phyloP scores from a whole-genome alignment of 2,888 invertebrate genomes.

The Himalopsyche anomala region DNA sequence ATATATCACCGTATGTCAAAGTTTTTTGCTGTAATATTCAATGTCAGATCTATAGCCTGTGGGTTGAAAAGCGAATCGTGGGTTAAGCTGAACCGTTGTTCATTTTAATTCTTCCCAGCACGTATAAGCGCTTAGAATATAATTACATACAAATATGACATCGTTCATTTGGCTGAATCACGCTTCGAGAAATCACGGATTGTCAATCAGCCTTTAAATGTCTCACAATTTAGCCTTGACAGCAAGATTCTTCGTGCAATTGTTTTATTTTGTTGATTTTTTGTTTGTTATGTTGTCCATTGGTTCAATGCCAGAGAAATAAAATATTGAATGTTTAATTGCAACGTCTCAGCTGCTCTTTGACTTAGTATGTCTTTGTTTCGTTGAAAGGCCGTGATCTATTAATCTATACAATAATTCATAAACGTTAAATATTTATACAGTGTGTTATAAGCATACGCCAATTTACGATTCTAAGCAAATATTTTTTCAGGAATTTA shows the following conservation, averaged over 20 bases:
- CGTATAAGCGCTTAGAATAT: constrained; percentile 2
- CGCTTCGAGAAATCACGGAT: constrained; percentile 37
- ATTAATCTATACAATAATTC: neutral
- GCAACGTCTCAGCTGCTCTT: constrained; percentile 11
- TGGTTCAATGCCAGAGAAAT: constrained; percentile 44
- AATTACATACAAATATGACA: constrained; percentile 46
- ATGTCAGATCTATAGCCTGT: constrained; percentile 10
- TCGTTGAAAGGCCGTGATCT: constrained; percentile 27
- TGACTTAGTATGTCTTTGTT: constrained; percentile 20
- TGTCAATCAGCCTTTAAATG: constrained; percentile 15
- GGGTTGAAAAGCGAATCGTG: constrained; percentile 29
- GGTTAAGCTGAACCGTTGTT: constrained; percentile 19
- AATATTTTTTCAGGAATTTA: no score
- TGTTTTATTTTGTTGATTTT: constrained; percentile 21
- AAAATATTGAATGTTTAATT: constrained; percentile 11
- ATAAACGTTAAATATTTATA: neutral
- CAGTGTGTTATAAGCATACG: neutral
- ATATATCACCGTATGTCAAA: neutral
- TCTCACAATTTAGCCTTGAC: constrained; percentile 39
- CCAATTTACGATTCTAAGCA: no score
- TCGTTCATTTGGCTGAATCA: constrained; percentile 44
- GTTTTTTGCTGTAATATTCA: constrained; percentile 33
- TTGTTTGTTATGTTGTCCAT: neutral
- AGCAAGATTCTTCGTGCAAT: constrained; percentile 29
- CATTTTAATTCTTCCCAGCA: constrained; percentile 24